These are phyloP conservation scores for Dunckerocampus dactyliophorus DNA, from an alignment of 2,113 vertebrate species.

Conservation along the genomic window DNA sequence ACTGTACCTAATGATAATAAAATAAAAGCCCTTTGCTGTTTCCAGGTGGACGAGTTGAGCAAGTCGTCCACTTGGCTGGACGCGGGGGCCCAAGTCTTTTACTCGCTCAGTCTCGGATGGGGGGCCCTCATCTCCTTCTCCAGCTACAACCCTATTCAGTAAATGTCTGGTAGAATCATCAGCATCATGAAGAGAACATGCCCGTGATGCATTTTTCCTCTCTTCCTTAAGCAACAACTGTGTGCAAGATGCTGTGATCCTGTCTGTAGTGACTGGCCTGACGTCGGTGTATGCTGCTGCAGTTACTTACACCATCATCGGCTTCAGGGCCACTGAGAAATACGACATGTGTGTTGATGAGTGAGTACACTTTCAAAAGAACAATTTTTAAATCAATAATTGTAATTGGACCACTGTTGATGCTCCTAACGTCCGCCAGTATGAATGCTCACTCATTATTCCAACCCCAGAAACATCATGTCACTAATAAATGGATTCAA, in stretches of 20 bases:
- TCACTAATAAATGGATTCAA: constrained; percentile 50
- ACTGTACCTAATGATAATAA: no score
- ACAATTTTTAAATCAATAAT: background rate
- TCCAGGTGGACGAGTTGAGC: constrained; percentile 78
- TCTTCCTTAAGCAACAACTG: constrained; percentile 78
- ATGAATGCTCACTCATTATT: background rate
- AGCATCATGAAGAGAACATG: background rate
- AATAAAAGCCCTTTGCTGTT: background rate
- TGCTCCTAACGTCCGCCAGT: background rate
- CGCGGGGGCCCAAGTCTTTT: constrained; percentile 90
- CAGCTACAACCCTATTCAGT: constrained; percentile 93
- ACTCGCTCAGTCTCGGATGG: constrained; percentile 85
- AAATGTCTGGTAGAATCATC: constrained; percentile 52
- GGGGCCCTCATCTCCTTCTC: constrained; percentile 95
- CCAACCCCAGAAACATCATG: constrained; percentile 57
- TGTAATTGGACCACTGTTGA: background rate
- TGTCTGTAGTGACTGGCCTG: constrained; percentile 81
- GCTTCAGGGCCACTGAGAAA: constrained; percentile 81
- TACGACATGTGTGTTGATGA: constrained; percentile 74
- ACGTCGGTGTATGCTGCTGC: constrained; percentile 82
- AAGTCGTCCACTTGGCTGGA: constrained; percentile 88
- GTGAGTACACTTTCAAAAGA: constrained; percentile 55
- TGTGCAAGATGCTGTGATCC: constrained; percentile 77
- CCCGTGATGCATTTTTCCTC: background rate
- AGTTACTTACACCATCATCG: constrained; percentile 83